A percentile compares a stretch with the other conserved stretches of the same genome.
Conservation (phyloP, 2,113 vertebrate genomes). For the Cervus canadensis region DNA sequence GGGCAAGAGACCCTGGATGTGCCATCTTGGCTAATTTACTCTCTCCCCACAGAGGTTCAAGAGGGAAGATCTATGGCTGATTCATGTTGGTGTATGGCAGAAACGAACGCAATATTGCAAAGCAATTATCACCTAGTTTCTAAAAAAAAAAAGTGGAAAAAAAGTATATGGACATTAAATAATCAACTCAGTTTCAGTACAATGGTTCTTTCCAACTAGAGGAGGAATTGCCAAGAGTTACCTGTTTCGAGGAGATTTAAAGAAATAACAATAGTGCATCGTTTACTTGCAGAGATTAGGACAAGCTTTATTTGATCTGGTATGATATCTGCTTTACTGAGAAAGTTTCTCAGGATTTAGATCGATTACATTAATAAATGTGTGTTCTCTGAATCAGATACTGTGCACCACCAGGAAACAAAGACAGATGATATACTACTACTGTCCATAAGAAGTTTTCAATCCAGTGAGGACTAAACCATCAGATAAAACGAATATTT, state of each 20-base stretch:
- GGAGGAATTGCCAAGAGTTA: neutral
- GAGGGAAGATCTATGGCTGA: neutral
- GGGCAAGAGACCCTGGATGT: neutral
- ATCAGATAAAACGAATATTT: neutral
- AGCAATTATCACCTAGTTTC: neutral
- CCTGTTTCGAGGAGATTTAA: neutral
- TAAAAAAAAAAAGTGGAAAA: neutral
- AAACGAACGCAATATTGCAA: neutral
- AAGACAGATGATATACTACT: neutral
- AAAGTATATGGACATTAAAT: neutral
- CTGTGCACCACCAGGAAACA: neutral
- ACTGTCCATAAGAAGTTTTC: neutral
- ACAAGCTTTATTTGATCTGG: neutral
- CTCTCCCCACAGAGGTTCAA: neutral
- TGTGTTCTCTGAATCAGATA: neutral
- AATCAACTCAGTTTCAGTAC: slow-evolving; percentile 13
- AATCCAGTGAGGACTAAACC: neutral
- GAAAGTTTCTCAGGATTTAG: slow-evolving; percentile 6
- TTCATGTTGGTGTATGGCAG: neutral
- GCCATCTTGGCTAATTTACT: neutral
- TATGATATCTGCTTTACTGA: neutral
- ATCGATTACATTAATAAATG: slow-evolving; percentile 18
- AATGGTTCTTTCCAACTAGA: neutral
- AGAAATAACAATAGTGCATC: neutral
- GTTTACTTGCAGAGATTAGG: neutral